Conservation (phyloP, 2,888 invertebrate species). For the Neria commutata region DNA sequence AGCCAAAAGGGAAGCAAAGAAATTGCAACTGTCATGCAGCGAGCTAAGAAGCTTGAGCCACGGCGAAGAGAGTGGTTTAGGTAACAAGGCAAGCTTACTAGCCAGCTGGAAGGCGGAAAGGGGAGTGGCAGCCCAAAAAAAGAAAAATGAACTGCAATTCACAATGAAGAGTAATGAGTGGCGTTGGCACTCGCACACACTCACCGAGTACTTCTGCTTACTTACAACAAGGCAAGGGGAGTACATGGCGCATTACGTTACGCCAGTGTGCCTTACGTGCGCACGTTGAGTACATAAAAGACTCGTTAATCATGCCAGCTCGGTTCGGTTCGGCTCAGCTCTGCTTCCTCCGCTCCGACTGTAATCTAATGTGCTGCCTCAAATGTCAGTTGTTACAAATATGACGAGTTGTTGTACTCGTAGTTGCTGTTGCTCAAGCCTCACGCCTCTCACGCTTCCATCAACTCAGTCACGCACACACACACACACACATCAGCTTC, state of each 20-base stretch:
- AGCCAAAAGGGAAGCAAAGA: conserved; percentile 26
- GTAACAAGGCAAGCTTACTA: conserved; percentile 5
- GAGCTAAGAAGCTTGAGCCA: conserved; percentile 8
- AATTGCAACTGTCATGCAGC: conserved; percentile 38
- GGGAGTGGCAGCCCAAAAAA: conserved; percentile 5
- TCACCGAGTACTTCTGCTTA: too few species aligned
- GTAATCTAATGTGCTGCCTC: conserved; percentile 19
- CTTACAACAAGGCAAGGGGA: conserved; percentile 3
- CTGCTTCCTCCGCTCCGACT: background rate
- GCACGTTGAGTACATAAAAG: conserved; percentile 38
- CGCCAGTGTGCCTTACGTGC: background rate
- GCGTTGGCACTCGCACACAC: too few species aligned
- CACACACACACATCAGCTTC: conserved; percentile 35
- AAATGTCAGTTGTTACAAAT: conserved; percentile 22
- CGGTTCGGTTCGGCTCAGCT: conserved; percentile 9
- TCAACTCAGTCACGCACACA: conserved; percentile 35
- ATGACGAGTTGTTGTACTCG: too few species aligned
- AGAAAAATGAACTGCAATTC: conserved; percentile 22
- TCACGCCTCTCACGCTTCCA: conserved; percentile 28
- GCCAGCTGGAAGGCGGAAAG: background rate
- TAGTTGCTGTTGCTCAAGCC: conserved; percentile 20
- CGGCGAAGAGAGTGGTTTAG: conserved; percentile 4
- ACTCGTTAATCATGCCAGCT: conserved; percentile 44
- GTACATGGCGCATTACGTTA: conserved; percentile 6
- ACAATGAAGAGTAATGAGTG: conserved; percentile 41